A percentile compares a stretch with the other conserved stretches of the same genome.
phyloP scores from a whole-genome alignment of 2,797 vertebrate genomes.

The Anas bernieri region DNA sequence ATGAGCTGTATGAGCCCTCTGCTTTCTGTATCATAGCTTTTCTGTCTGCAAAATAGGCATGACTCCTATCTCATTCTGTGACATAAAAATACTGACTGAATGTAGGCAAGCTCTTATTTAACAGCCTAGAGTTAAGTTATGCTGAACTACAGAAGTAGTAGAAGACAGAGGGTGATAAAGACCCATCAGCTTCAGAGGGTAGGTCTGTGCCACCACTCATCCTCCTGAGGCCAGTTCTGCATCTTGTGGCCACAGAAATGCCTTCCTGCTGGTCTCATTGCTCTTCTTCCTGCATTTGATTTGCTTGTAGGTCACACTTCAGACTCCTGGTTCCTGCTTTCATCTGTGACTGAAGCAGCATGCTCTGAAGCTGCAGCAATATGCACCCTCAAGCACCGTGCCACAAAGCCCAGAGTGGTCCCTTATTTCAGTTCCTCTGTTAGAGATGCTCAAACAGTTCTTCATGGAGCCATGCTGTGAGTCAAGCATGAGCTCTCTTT shows the following conservation, averaged over 20 bases:
- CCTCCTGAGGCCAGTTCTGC: background rate
- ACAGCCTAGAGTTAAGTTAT: background rate
- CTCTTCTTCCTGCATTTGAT: background rate
- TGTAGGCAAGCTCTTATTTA: background rate
- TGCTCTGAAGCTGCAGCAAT: background rate
- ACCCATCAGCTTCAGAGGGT: background rate
- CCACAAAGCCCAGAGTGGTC: background rate
- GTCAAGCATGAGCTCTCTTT: background rate
- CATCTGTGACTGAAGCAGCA: background rate
- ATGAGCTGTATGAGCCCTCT: background rate
- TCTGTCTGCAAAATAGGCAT: background rate
- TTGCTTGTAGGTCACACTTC: background rate
- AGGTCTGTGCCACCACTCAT: background rate
- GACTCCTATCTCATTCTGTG: accelerated
- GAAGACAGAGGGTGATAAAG: background rate
- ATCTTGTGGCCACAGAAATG: background rate
- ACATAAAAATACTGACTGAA: background rate
- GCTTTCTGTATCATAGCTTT: background rate
- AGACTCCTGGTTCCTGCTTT: background rate
- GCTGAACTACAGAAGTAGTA: background rate
- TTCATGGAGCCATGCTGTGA: background rate
- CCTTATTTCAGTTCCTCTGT: background rate
- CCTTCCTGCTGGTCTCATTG: accelerated
- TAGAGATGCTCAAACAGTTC: background rate
- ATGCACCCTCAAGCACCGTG: accelerated